Conservation (phyloP, 2,888 invertebrate genomes). For the Scaptomyza flava region DNA sequence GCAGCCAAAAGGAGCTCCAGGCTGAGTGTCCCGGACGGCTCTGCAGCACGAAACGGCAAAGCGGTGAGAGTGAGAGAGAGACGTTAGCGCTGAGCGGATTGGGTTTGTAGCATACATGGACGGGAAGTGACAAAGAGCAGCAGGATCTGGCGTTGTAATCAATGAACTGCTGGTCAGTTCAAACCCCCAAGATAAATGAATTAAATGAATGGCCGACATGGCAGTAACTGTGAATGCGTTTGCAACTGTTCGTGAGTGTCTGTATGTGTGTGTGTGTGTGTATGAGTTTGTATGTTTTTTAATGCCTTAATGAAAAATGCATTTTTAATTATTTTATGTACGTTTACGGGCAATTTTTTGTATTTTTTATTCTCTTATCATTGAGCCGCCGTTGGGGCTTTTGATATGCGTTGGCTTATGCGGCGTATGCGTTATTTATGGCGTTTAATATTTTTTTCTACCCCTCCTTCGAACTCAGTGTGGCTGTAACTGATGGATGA, state of each 20-base stretch:
- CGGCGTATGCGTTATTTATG: slow-evolving; percentile 75
- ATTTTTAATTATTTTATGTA: slow-evolving; percentile 79
- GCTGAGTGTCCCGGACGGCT: slow-evolving; percentile 12
- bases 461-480: neutral
- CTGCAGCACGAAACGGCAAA: neutral
- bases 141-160: slow-evolving; percentile 50
- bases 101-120: neutral
- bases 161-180: slow-evolving; percentile 59
- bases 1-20: slow-evolving; percentile 42
- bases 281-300: slow-evolving; percentile 45
- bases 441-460: slow-evolving; percentile 46
- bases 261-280: slow-evolving; percentile 10
- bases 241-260: slow-evolving; percentile 7
- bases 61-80: neutral
- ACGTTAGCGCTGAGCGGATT: neutral
- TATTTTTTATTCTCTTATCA: slow-evolving; percentile 32
- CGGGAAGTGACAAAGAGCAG: neutral
- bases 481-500: slow-evolving; percentile 50
- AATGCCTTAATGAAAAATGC: slow-evolving; percentile 78
- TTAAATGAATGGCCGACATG: slow-evolving; percentile 65
- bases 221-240: slow-evolving; percentile 30
- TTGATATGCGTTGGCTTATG: slow-evolving; percentile 59
- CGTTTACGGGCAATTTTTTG: slow-evolving; percentile 58
- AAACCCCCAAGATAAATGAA: slow-evolving; percentile 67
- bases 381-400: slow-evolving; percentile 28